Evolutionary conservation across 2,113 vertebrate species (phyloP).

Genomic region (Maccullochella peelii): DNA sequence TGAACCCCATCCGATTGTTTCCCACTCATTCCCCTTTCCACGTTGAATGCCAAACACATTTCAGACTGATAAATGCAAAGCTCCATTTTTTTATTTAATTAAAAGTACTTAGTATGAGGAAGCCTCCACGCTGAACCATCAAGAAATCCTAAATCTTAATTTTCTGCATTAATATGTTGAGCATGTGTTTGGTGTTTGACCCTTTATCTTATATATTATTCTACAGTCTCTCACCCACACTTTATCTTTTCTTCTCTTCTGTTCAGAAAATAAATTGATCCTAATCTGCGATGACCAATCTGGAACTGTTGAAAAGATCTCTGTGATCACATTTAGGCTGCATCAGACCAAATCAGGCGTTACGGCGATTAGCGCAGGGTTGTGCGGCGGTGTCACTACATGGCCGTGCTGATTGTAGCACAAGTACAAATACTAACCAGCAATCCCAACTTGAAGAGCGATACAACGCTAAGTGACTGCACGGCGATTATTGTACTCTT

Average conservation of each 20-base stretch:
- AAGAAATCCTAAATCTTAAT: not conserved
- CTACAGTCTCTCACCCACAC: constrained; percentile 3
- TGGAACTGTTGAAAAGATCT: constrained; percentile 26
- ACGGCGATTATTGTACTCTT: no score
- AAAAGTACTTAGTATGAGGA: not conserved
- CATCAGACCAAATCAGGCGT: no score
- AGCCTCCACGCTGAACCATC: not conserved
- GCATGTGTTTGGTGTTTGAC: constrained; percentile 64
- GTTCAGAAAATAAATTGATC: constrained; percentile 30
- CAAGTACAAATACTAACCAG: no score
- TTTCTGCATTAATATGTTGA: not conserved
- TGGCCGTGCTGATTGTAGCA: no score
- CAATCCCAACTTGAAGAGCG: no score
- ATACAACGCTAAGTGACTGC: no score
- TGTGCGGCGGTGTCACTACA: no score
- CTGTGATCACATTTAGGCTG: constrained; percentile 12
- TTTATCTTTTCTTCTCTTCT: constrained; percentile 25
- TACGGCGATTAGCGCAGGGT: no score
- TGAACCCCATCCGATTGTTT: not conserved
- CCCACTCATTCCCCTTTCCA: not conserved
- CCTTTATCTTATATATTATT: no score
- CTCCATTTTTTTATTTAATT: not conserved
- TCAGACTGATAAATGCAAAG: not conserved
- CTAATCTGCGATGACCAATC: constrained; percentile 58
- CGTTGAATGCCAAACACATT: constrained; percentile 58